Percentiles rank a stretch among this genome's conserved stretches.
These are phyloP conservation scores for Cyrtonyx montezumae DNA, from an alignment of 2,113 vertebrate species.

Conservation along the genomic window DNA sequence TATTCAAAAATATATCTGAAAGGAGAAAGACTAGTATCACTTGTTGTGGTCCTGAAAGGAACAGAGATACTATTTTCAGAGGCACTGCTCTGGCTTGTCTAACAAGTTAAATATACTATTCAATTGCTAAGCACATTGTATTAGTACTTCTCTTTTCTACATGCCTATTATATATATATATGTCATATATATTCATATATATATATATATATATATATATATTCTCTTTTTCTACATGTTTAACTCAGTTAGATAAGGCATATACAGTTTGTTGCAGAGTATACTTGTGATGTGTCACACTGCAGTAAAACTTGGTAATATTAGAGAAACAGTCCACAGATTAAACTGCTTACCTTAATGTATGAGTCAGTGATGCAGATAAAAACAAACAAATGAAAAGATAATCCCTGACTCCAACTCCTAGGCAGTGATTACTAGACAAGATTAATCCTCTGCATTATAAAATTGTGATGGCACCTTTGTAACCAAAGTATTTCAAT, in stretches of 20 bases:
- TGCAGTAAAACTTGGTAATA: background rate
- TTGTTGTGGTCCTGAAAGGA: background rate
- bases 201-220: too few relatives aligned
- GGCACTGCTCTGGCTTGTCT: background rate
- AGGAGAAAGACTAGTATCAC: background rate
- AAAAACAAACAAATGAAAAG: constrained; percentile 30
- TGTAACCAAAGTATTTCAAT: background rate
- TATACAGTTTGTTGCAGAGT: background rate
- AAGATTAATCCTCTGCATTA: background rate
- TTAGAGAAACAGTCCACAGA: background rate
- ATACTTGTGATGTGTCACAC: background rate
- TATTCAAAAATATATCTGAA: background rate
- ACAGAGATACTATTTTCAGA: background rate
- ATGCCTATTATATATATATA: too few relatives aligned
- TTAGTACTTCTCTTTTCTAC: background rate
- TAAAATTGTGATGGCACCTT: background rate
- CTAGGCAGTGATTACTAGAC: background rate
- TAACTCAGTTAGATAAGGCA: background rate
- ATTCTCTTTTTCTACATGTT: background rate
- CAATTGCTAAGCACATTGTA: background rate
- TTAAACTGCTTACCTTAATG: constrained; percentile 45
- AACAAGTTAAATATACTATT: background rate
- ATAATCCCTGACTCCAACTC: background rate
- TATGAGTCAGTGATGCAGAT: background rate
- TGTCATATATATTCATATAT: too few relatives aligned